Conservation (phyloP, 2,113 vertebrate genomes). For the Ceyx cyanopectus region DNA sequence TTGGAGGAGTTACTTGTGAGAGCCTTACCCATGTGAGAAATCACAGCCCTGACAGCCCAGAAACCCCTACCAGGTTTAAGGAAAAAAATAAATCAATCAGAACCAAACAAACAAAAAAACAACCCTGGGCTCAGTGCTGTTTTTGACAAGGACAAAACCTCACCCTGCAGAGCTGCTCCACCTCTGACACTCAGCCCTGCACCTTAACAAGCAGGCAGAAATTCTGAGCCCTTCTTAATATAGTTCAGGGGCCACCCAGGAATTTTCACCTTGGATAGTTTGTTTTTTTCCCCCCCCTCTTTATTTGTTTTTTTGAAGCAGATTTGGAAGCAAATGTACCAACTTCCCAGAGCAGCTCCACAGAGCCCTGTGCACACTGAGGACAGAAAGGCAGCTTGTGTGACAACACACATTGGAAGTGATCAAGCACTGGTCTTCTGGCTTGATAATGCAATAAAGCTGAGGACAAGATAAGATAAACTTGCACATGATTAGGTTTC, state of each 20-base stretch:
- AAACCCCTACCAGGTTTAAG: accelerated
- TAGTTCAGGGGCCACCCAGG: background rate
- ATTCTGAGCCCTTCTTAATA: background rate
- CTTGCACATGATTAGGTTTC: background rate
- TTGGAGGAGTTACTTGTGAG: background rate
- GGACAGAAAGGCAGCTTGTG: accelerated
- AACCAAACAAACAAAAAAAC: background rate
- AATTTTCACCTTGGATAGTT: background rate
- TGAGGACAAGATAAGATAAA: background rate
- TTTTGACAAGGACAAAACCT: background rate
- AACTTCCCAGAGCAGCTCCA: background rate
- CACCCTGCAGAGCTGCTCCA: background rate
- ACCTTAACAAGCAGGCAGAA: background rate
- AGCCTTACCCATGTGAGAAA: background rate
- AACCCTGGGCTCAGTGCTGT: accelerated
- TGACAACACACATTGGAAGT: background rate
- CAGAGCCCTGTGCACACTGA: accelerated
- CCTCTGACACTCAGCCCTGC: background rate
- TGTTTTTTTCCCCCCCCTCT: accelerated
- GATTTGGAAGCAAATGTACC: background rate
- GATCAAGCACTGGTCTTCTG: background rate
- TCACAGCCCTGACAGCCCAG: accelerated
- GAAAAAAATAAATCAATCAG: too few species aligned
- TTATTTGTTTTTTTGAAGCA: background rate
- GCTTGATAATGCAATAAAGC: background rate